Evolutionary conservation across 1,140 invertebrate species (phyloP).

Genomic region (Neelides sp.): DNA sequence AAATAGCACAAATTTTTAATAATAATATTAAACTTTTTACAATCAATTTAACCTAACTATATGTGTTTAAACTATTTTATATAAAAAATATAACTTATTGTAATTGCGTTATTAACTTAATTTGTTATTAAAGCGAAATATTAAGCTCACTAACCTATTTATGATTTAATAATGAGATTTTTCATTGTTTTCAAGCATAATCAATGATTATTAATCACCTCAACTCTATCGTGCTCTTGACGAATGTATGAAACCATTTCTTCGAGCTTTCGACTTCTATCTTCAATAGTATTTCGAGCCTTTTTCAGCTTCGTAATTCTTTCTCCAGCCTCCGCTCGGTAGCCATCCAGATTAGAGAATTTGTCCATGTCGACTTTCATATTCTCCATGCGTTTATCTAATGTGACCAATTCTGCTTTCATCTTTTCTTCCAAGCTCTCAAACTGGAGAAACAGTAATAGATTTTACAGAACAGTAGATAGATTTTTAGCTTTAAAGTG

Average conservation of each 20-base stretch:
- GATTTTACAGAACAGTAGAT: neutral
- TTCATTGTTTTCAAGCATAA: no score
- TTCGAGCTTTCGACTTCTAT: constrained; percentile 32
- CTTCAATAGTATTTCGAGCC: constrained; percentile 38
- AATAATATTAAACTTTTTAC: neutral
- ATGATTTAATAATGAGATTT: no score
- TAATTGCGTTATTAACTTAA: neutral
- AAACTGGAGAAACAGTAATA: constrained; percentile 33
- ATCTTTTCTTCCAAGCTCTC: constrained; percentile 47
- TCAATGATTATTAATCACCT: constrained; percentile 32
- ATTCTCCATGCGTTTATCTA: constrained; percentile 39
- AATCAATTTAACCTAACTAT: neutral
- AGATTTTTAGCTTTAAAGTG: neutral
- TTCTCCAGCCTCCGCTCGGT: constrained; percentile 39
- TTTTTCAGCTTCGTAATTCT: constrained; percentile 39
- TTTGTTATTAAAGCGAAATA: neutral
- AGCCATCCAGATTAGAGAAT: constrained; percentile 40
- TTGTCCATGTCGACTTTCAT: constrained; percentile 42
- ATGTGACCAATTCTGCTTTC: constrained; percentile 39
- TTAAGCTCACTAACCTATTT: no score
- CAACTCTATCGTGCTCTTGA: constrained; percentile 31
- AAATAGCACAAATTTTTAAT: no score
- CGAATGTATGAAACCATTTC: constrained; percentile 31
- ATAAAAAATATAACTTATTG: neutral
- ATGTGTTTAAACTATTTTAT: neutral